phyloP scores from a whole-genome alignment of 2,888 invertebrate genomes.

The Thalpophila matura region DNA sequence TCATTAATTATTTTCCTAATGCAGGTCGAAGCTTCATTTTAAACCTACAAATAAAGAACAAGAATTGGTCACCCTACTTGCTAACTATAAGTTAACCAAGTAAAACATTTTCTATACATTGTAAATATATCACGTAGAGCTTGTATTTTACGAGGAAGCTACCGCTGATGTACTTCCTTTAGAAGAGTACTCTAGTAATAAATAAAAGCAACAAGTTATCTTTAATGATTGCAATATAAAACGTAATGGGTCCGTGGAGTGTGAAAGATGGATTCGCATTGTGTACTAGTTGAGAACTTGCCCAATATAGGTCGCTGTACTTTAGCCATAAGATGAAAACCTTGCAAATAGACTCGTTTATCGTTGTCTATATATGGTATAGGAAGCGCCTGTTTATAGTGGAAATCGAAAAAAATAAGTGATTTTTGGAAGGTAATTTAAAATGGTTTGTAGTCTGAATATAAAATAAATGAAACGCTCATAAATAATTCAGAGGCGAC shows the following conservation, averaged over 20 bases:
- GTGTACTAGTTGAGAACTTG: slow-evolving; percentile 1
- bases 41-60: not conserved
- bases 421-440: not conserved
- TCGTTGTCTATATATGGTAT: not conserved
- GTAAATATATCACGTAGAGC: not conserved
- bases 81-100: not conserved
- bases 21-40: not conserved
- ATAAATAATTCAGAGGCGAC: slow-evolving; percentile 19
- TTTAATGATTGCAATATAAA: slow-evolving; percentile 38
- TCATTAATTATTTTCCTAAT: not conserved
- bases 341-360: not conserved
- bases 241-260: slow-evolving; percentile 7
- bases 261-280: too few relatives aligned
- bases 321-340: slow-evolving; percentile 1
- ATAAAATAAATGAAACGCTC: not conserved
- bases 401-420: not conserved
- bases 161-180: slow-evolving; percentile 3
- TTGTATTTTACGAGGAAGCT: not conserved
- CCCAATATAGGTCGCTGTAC: slow-evolving; percentile 25
- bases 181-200: slow-evolving; percentile 11
- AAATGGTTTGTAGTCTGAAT: not conserved
- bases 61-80: not conserved
- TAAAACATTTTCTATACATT: not conserved
- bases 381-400: not conserved
- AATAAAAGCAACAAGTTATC: slow-evolving; percentile 40